Conservation (phyloP, 1,140 invertebrate species). For the Oryctes rhinoceros region DNA sequence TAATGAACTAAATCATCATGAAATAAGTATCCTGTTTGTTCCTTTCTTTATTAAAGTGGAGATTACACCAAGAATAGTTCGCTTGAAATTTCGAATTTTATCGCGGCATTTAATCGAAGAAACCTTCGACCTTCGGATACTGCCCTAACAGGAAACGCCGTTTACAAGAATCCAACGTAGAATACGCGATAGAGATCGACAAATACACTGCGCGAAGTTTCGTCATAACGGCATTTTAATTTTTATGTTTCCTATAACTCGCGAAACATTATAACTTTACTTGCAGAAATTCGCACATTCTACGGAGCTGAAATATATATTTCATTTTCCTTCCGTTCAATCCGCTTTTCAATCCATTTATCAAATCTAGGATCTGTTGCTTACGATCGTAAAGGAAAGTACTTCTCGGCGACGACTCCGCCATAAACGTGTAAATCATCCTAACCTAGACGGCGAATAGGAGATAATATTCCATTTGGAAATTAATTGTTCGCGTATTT, state of each 20-base stretch:
- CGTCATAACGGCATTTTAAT: neutral
- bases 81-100: neutral
- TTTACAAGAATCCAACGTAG: neutral
- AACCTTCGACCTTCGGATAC: neutral
- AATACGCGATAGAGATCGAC: neutral
- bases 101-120: neutral
- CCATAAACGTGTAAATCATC: too few relatives aligned
- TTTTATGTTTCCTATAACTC: slow-evolving; percentile 18
- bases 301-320: too few relatives aligned
- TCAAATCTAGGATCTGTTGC: too few relatives aligned
- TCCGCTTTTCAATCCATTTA: too few relatives aligned
- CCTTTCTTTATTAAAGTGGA: neutral
- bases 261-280: too few relatives aligned
- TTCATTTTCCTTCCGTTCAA: too few relatives aligned
- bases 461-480: slow-evolving; percentile 3
- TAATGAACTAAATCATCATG: too few relatives aligned
- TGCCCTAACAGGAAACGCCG: neutral
- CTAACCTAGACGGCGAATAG: neutral
- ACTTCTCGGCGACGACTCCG: too few relatives aligned
- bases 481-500: slow-evolving; percentile 5
- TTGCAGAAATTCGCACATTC: too few relatives aligned
- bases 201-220: neutral
- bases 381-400: too few relatives aligned
- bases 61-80: neutral
- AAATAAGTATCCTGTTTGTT: too few relatives aligned